These are phyloP conservation scores for Bettongia penicillata DNA, from an alignment of 2,113 vertebrate species.

Conservation along the genomic window DNA sequence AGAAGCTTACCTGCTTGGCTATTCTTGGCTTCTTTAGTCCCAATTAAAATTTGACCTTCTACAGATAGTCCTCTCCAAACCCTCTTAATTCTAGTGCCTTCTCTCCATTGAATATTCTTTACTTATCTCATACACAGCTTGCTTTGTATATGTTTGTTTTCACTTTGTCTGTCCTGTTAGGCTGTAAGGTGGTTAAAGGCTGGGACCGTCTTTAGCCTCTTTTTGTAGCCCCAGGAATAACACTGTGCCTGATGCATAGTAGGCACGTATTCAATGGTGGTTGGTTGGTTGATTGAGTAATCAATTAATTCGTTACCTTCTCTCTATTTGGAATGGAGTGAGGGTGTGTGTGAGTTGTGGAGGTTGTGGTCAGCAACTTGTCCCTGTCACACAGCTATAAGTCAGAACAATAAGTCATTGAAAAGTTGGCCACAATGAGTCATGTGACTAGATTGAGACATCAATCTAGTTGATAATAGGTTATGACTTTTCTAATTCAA, in stretches of 20 bases:
- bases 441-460: too few relatives aligned
- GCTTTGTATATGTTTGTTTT: not conserved
- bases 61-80: too few relatives aligned
- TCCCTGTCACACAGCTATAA: too few relatives aligned
- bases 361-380: too few relatives aligned
- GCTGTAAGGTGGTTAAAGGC: not conserved
- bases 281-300: not conserved
- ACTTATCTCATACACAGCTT: not conserved
- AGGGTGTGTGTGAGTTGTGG: too few relatives aligned
- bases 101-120: not conserved
- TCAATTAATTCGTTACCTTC: not conserved
- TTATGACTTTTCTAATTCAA: too few relatives aligned
- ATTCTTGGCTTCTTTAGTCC: not conserved
- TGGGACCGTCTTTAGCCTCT: not conserved
- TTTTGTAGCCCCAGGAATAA: not conserved
- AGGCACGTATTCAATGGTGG: not conserved
- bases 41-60: too few relatives aligned
- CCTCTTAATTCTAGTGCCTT: not conserved
- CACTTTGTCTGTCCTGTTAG: not conserved
- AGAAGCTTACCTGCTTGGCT: not conserved
- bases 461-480: too few relatives aligned
- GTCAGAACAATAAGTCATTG: too few relatives aligned
- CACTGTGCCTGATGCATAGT: not conserved
- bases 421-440: too few relatives aligned
- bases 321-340: too few relatives aligned